A percentile compares a stretch with the other conserved stretches of the same genome.
Conservation (phyloP, 2,888 invertebrate genomes). For the Oscheius sp. region DNA sequence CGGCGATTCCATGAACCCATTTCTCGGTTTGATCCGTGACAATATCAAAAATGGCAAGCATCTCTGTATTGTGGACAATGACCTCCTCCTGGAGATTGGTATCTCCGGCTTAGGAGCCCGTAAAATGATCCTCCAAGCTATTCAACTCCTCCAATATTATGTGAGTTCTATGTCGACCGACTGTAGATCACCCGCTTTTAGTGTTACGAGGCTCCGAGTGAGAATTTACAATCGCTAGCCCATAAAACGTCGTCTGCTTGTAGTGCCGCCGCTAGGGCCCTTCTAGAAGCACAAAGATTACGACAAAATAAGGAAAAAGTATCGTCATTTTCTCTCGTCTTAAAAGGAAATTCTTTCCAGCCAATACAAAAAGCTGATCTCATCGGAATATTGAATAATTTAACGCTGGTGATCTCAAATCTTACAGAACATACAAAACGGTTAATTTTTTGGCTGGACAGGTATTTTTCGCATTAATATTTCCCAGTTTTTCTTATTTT, state of each 20-base stretch:
- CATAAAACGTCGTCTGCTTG: slow-evolving; percentile 82
- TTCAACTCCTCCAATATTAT: slow-evolving; percentile 88
- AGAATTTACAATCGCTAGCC: slow-evolving; percentile 90
- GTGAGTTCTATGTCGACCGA: slow-evolving; percentile 39
- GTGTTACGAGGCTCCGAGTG: slow-evolving; percentile 90
- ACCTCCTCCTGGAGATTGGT: slow-evolving; percentile 88
- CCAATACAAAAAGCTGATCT: slow-evolving; percentile 46
- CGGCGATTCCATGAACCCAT: slow-evolving; percentile 57
- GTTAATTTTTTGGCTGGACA: slow-evolving; percentile 90
- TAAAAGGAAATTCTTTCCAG: slow-evolving; percentile 9
- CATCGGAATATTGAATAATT: slow-evolving; percentile 54
- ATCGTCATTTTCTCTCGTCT: background rate
- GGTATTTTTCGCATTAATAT: slow-evolving; percentile 71
- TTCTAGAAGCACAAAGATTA: slow-evolving; percentile 43
- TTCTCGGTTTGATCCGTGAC: slow-evolving; percentile 47
- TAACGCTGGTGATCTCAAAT: slow-evolving; percentile 79
- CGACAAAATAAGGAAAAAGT: slow-evolving; percentile 41
- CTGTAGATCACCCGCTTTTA: slow-evolving; percentile 75
- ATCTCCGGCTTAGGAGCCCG: slow-evolving; percentile 90
- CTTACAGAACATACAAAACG: slow-evolving; percentile 87
- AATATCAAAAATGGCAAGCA: slow-evolving; percentile 79
- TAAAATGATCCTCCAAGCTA: slow-evolving; percentile 90
- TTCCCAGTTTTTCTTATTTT: slow-evolving; percentile 70
- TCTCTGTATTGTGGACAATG: slow-evolving; percentile 86
- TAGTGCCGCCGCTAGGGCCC: slow-evolving; percentile 73